Evolutionary conservation across 2,888 invertebrate genomes (phyloP).

Genomic region (Parnassius apollo): DNA sequence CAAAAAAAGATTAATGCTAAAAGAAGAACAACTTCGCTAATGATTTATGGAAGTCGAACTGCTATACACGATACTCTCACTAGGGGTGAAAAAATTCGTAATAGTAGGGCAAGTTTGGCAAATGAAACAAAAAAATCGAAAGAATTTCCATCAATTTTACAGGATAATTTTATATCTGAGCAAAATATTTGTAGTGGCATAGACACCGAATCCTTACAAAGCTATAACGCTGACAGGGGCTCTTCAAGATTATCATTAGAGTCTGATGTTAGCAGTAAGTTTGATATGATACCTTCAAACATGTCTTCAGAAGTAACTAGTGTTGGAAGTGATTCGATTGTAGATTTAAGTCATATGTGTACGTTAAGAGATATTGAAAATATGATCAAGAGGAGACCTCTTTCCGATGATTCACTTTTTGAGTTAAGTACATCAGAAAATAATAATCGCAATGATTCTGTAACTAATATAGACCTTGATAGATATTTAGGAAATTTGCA

Average conservation of each 20-base stretch:
- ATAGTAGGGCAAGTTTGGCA: slow-evolving; percentile 69
- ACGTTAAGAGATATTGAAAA: slow-evolving; percentile 78
- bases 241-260: slow-evolving; percentile 72
- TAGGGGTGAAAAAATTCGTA: slow-evolving; percentile 73
- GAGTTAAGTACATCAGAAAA: slow-evolving; percentile 83
- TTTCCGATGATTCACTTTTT: slow-evolving; percentile 88
- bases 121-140: slow-evolving; percentile 57
- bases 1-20: slow-evolving; percentile 70
- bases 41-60: slow-evolving; percentile 76
- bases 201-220: slow-evolving; percentile 69
- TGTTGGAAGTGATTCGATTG: slow-evolving; percentile 70
- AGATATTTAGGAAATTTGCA: slow-evolving; percentile 85
- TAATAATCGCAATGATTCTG: slow-evolving; percentile 70
- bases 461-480: slow-evolving; percentile 83
- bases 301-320: slow-evolving; percentile 67
- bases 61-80: slow-evolving; percentile 77
- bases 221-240: slow-evolving; percentile 71
- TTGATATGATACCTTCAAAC: slow-evolving; percentile 68
- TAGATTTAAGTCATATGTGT: slow-evolving; percentile 77
- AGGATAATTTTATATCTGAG: slow-evolving; percentile 58
- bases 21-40: slow-evolving; percentile 72
- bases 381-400: slow-evolving; percentile 85
- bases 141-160: slow-evolving; percentile 47
- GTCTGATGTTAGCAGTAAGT: slow-evolving; percentile 76
- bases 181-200: slow-evolving; percentile 62